phyloP scores from a whole-genome alignment of 2,113 vertebrate species.

The Apteryx mantelli region DNA sequence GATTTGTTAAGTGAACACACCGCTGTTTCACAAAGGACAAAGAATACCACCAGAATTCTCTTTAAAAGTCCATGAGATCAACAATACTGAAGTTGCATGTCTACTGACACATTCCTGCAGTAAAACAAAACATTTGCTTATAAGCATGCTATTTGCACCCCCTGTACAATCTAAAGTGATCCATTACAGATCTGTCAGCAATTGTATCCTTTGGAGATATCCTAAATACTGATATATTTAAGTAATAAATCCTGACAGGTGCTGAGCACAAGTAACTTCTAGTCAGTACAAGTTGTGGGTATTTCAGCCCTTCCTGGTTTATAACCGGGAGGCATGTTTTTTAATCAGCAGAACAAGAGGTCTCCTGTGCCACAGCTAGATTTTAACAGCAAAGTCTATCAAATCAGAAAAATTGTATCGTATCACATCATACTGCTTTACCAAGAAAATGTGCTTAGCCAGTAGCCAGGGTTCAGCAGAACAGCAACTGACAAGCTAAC shows the following conservation, averaged over 20 bases:
- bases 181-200: neutral
- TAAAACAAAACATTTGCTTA: neutral
- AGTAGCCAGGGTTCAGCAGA: neutral
- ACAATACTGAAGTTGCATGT: neutral
- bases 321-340: neutral
- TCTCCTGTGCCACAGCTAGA: neutral
- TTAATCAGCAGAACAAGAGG: neutral
- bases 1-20: neutral
- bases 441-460: conserved; percentile 21
- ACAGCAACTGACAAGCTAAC: conserved; percentile 24
- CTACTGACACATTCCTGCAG: neutral
- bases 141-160: neutral
- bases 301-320: conserved; percentile 2
- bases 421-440: neutral
- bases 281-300: neutral
- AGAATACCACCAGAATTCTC: neutral
- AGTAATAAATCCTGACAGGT: neutral
- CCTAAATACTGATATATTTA: neutral
- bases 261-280: neutral
- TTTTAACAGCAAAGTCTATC: conserved; percentile 30
- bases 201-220: neutral
- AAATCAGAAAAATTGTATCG: neutral
- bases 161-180: neutral
- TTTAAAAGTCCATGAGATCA: neutral
- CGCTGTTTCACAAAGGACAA: neutral